phyloP scores from a whole-genome alignment of 1,140 invertebrate genomes.

The Zaprionus taronus region DNA sequence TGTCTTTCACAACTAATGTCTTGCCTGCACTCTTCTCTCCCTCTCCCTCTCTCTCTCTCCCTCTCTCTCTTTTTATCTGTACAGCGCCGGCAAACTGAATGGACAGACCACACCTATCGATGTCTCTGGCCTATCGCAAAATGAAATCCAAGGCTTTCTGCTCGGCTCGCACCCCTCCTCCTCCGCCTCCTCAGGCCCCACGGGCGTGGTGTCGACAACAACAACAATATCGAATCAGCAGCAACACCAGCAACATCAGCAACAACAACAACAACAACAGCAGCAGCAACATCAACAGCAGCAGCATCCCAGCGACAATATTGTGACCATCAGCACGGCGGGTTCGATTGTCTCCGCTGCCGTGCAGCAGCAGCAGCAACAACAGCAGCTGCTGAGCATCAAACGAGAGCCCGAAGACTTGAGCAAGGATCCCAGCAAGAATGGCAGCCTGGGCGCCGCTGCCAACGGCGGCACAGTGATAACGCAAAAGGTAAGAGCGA shows the following conservation, averaged over 20 bases:
- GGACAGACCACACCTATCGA: conserved; percentile 85
- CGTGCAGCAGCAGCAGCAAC: conserved; percentile 65
- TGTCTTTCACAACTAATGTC: conserved; percentile 13
- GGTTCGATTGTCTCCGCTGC: conserved; percentile 77
- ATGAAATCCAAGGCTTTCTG: conserved; percentile 84
- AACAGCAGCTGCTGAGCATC: conserved; percentile 80
- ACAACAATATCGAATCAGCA: conserved; percentile 76
- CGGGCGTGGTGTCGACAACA: conserved; percentile 73
- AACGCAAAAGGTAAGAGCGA: conserved; percentile 79
- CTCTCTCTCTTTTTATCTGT: conserved; percentile 41
- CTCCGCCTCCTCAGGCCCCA: conserved; percentile 59
- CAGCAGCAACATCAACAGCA: conserved; percentile 70
- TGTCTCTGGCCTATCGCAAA: conserved; percentile 84
- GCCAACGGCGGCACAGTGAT: conserved; percentile 65
- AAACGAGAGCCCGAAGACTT: conserved; percentile 84
- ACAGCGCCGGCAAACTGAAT: conserved; percentile 77
- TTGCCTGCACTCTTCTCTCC: not conserved
- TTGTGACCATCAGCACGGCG: conserved; percentile 72
- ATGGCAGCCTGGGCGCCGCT: conserved; percentile 53
- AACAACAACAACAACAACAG: conserved; percentile 56
- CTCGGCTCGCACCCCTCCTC: conserved; percentile 84
- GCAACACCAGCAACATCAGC: conserved; percentile 58
- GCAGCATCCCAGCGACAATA: conserved; percentile 70
- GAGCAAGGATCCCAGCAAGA: conserved; percentile 84
- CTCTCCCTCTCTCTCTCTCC: conserved; percentile 37